Percentiles rank a stretch among this genome's conserved stretches.
Conservation (phyloP, 2,113 vertebrate species). For the Misgurnus anguillicaudatus region DNA sequence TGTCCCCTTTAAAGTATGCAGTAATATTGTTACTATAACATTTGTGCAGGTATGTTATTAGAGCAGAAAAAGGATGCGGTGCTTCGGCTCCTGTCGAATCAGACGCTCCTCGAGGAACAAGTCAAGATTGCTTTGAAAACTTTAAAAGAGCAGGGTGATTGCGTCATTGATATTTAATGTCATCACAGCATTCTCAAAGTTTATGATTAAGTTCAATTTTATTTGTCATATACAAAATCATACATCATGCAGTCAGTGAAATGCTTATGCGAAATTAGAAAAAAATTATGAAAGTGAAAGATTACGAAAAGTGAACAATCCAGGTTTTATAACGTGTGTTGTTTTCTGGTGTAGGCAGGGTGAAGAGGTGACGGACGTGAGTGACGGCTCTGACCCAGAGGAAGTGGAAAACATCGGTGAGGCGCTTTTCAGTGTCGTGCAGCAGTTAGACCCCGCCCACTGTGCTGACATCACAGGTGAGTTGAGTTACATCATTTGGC, state of each 20-base stretch:
- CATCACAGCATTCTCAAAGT: no score
- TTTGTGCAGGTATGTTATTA: slow-evolving; percentile 75
- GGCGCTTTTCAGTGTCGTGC: slow-evolving; percentile 71
- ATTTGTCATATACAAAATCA: no score
- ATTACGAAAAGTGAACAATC: no score
- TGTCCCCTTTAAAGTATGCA: no score
- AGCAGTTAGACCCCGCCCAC: slow-evolving; percentile 68
- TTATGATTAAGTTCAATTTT: no score
- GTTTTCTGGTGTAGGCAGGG: slow-evolving; percentile 56
- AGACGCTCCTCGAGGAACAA: slow-evolving; percentile 68
- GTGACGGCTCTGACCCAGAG: slow-evolving; percentile 67
- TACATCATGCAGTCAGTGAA: no score
- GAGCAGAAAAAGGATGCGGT: slow-evolving; percentile 74
- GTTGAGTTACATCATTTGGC: not conserved
- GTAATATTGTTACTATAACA: not conserved
- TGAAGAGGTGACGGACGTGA: slow-evolving; percentile 56
- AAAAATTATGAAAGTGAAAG: no score
- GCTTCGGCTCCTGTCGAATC: slow-evolving; percentile 70
- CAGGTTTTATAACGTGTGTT: no score
- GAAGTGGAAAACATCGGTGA: slow-evolving; percentile 73
- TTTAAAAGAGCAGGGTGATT: slow-evolving; percentile 72
- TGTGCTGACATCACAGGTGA: slow-evolving; percentile 78
- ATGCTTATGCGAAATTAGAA: no score
- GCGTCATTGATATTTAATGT: no score
- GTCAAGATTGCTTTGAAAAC: slow-evolving; percentile 71